Conservation (phyloP, 2,888 invertebrate genomes). For the Deroplatys truncata region DNA sequence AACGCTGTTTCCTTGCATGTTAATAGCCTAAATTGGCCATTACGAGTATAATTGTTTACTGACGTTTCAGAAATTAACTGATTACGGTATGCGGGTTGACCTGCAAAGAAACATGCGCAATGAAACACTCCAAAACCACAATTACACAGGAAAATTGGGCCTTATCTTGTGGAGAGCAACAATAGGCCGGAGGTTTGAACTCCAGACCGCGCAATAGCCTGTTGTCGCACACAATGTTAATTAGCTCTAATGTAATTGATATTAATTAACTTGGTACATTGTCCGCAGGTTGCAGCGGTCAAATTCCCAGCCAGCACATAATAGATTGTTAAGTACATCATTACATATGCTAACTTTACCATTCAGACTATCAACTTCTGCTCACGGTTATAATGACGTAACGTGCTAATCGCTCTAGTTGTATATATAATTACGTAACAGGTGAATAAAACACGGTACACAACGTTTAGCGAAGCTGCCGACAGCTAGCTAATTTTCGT, state of each 20-base stretch:
- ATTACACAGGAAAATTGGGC: neutral
- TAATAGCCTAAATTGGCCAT: neutral
- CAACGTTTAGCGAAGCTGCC: too few species aligned
- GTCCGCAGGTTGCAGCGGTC: neutral
- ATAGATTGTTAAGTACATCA: neutral
- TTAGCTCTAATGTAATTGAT: neutral
- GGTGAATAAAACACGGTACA: neutral
- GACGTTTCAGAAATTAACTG: neutral
- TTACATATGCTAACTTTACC: neutral
- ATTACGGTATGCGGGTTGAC: neutral
- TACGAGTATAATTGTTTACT: neutral
- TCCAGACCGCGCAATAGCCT: neutral
- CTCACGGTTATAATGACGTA: neutral
- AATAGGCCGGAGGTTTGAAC: neutral
- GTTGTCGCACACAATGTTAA: neutral
- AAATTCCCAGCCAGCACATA: neutral
- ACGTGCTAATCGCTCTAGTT: neutral
- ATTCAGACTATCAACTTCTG: neutral
- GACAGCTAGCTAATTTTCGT: too few species aligned
- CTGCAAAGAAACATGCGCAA: neutral
- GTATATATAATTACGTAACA: neutral
- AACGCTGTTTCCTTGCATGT: neutral
- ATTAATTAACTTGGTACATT: neutral
- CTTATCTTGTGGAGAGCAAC: neutral
- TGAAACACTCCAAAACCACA: neutral